Conservation (phyloP, 1,140 invertebrate genomes). For the Sweltsa coloradensis region DNA sequence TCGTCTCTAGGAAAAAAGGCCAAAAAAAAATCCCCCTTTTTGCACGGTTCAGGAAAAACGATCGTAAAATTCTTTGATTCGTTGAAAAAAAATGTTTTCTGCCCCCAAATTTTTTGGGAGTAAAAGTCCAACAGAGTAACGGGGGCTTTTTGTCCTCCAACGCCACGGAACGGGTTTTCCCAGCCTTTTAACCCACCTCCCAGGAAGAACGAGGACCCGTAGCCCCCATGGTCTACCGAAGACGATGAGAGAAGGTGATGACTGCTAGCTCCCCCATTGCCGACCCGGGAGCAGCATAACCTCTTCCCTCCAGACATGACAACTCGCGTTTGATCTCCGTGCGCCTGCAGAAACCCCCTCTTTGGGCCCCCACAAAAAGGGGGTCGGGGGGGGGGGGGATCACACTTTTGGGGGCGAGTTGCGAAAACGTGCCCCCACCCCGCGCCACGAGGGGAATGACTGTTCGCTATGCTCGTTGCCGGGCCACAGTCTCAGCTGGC, state of each 20-base stretch:
- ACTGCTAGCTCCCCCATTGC: conserved; percentile 2
- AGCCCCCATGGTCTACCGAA: neutral
- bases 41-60: conserved; percentile 80
- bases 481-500: conserved; percentile 1
- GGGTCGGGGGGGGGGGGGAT: too few species aligned
- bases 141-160: conserved; percentile 26
- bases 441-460: too few species aligned
- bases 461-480: neutral
- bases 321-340: conserved; percentile 5
- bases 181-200: neutral
- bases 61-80: conserved; percentile 74
- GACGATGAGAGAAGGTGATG: neutral
- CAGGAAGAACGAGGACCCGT: neutral
- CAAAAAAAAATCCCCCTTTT: conserved; percentile 73
- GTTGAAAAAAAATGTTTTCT: conserved; percentile 71
- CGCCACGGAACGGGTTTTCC: neutral
- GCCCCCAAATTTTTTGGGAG: conserved; percentile 73
- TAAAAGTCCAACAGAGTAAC: conserved; percentile 65
- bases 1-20: conserved; percentile 79
- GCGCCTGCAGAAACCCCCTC: neutral
- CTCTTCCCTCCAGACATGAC: conserved; percentile 20
- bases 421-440: too few species aligned
- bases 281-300: conserved; percentile 30
- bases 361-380: neutral
- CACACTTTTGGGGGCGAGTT: too few species aligned